Percentiles rank a stretch among this genome's conserved stretches.
These are phyloP conservation scores for Chrysomela aeneicollis DNA, from an alignment of 2,888 invertebrate species.

Conservation along the genomic window DNA sequence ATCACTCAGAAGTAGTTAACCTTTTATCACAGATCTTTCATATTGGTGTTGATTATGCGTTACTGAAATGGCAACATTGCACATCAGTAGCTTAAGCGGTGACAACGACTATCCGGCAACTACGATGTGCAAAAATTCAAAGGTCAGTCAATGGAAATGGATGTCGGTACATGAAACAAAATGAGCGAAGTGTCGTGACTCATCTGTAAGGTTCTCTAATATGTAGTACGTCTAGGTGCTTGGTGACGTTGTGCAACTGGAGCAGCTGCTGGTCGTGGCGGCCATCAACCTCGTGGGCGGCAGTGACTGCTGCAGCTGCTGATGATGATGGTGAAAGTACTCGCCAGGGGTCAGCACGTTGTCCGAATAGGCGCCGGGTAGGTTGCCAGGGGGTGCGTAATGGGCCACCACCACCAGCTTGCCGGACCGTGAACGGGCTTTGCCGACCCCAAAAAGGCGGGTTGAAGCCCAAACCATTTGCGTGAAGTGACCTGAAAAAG, in stretches of 20 bases:
- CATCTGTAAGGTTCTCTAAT: too few relatives aligned
- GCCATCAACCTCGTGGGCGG: constrained; percentile 40
- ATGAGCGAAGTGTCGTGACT: too few relatives aligned
- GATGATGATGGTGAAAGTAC: constrained; percentile 45
- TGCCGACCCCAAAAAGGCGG: constrained; percentile 81
- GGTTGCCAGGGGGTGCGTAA: constrained; percentile 83
- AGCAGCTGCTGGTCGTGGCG: constrained; percentile 46
- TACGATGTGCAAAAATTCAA: too few relatives aligned
- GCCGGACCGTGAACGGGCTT: constrained; percentile 78
- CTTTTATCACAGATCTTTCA: too few relatives aligned
- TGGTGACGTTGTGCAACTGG: constrained; percentile 38
- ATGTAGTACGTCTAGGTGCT: constrained; percentile 29
- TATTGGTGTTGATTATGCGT: too few relatives aligned
- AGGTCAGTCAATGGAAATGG: too few relatives aligned
- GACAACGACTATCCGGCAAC: too few relatives aligned
- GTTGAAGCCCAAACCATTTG: constrained; percentile 86
- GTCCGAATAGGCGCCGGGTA: constrained; percentile 74
- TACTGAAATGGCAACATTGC: too few relatives aligned
- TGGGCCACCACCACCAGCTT: constrained; percentile 85
- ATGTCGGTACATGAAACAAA: too few relatives aligned
- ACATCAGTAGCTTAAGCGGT: too few relatives aligned
- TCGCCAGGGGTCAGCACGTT: constrained; percentile 81
- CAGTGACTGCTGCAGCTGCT: constrained; percentile 15
- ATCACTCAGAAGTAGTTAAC: too few relatives aligned
- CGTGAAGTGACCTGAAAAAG: constrained; percentile 79